Base-by-base conservation (phyloP, 30 jellyfish, hydroid and myxozoan genomes). In the Euphysa ruthae region DNA sequence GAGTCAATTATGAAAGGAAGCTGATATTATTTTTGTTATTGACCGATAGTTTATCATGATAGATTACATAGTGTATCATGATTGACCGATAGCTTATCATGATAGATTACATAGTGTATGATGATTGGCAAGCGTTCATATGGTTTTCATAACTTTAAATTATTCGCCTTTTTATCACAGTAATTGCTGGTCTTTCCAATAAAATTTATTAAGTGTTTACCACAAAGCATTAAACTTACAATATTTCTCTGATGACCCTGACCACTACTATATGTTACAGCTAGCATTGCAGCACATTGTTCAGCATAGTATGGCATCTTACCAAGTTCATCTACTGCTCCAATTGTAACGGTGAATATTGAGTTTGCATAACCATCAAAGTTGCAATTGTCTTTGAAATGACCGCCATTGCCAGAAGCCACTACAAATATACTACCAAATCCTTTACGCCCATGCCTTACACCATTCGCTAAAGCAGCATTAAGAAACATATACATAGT, bases 351-450 rank as follows among this genome's bases (percentile, higher is more conserved):
- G 15, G 98, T 89, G 51, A 89, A 89, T 28, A 89, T 89, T 0
- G 98, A 89, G 65, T 89, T 89, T 0, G 98, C 98, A 63, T 89
- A 89, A 27, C 98, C 98, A 81, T 89, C 98, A 62, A 89, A 89
- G 60, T 89, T 89, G 85, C 98, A 89, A 81, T 89, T 89, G 57
- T 89, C 98, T 71, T 81, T 80, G 77, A 89, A 89, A 56, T 89
- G 98, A 18, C 98, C 98, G 0, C 98, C 98, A 75, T 89, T 89
- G n/a, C 98, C 98, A 1, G 98, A 89, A 3, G 98, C 98, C 44
- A 89, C 98, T 14, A 89, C 98, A 57, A 63, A 89, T 25, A 89
- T 89, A 74, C 95, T 74, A 1, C 98, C 98, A 61, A 71, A 89
- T 14, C 98, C 98, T 73, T 55, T 81, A 28, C 98, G 42, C 13